A percentile compares a stretch with the other conserved stretches of the same genome.
These are phyloP conservation scores for Condylostylus longicornis DNA, from an alignment of 1,140 invertebrate species.

Conservation along the genomic window DNA sequence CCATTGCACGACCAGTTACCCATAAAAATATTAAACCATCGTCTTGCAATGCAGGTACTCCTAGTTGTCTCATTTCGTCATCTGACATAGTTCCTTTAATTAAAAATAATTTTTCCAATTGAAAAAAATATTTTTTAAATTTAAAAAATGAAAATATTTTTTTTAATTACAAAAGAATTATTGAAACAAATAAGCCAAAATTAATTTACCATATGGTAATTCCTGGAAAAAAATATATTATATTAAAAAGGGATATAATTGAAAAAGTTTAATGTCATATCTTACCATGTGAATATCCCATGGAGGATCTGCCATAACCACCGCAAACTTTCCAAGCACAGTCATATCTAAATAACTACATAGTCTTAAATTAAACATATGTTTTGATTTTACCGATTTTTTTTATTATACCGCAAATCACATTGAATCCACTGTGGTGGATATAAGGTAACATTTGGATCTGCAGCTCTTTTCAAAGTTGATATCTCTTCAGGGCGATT, in stretches of 20 bases:
- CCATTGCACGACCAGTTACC: conserved; percentile 97
- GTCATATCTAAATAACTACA: conserved; percentile 77
- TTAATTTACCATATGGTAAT: conserved; percentile 71
- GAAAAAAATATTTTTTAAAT: background rate
- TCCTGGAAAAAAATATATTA: no score
- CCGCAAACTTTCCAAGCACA: conserved; percentile 83
- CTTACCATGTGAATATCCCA: conserved; percentile 92
- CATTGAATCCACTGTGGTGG: conserved; percentile 95
- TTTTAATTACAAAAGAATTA: no score
- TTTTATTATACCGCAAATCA: conserved; percentile 50
- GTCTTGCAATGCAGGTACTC: conserved; percentile 79
- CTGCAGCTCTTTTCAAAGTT: conserved; percentile 22
- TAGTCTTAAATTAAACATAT: background rate
- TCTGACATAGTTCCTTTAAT: conserved; percentile 78
- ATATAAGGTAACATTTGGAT: conserved; percentile 52
- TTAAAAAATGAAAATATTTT: conserved; percentile 1
- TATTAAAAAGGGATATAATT: background rate
- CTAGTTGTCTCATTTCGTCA: conserved; percentile 93
- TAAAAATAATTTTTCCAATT: background rate
- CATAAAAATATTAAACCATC: conserved; percentile 93
- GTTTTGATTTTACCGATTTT: background rate
- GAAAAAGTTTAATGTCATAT: background rate
- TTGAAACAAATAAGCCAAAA: background rate
- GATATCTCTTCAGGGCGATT: conserved; percentile 28
- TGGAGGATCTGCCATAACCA: conserved; percentile 91